These are phyloP conservation scores for Marronus borbonicus DNA, from an alignment of 2,888 invertebrate genomes.

Conservation along the genomic window DNA sequence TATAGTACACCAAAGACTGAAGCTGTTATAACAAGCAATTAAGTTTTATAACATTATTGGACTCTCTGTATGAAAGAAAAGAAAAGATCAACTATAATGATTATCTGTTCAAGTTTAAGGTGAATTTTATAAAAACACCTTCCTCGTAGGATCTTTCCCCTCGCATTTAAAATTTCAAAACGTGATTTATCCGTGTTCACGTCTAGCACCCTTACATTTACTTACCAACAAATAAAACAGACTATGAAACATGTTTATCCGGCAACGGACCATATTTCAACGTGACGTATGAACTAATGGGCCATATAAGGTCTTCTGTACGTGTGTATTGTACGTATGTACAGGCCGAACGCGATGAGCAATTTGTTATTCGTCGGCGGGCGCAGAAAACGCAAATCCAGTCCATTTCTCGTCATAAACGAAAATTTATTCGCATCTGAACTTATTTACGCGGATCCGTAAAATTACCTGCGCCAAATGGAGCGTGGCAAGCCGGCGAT, in stretches of 20 bases:
- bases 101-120: too few relatives aligned
- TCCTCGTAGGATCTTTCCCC: neutral
- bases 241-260: conserved; percentile 1
- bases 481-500: conserved; percentile 21
- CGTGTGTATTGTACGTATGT: neutral
- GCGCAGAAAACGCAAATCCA: conserved; percentile 26
- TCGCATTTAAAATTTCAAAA: neutral
- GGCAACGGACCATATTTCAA: conserved; percentile 12
- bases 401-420: conserved; percentile 27
- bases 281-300: conserved; percentile 12
- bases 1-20: too few relatives aligned
- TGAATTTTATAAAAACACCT: too few relatives aligned
- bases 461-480: conserved; percentile 34
- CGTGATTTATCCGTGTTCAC: neutral
- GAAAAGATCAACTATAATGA: too few relatives aligned
- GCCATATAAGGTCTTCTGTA: conserved; percentile 5
- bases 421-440: conserved; percentile 37
- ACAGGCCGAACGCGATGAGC: neutral
- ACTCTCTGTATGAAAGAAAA: too few relatives aligned
- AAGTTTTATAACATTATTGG: too few relatives aligned
- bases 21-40: too few relatives aligned
- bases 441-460: conserved; percentile 19
- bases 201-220: neutral
- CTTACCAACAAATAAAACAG: neutral
- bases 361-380: conserved; percentile 21